phyloP scores from a whole-genome alignment of 2,113 vertebrate species.

The Campylomormyrus numenius region DNA sequence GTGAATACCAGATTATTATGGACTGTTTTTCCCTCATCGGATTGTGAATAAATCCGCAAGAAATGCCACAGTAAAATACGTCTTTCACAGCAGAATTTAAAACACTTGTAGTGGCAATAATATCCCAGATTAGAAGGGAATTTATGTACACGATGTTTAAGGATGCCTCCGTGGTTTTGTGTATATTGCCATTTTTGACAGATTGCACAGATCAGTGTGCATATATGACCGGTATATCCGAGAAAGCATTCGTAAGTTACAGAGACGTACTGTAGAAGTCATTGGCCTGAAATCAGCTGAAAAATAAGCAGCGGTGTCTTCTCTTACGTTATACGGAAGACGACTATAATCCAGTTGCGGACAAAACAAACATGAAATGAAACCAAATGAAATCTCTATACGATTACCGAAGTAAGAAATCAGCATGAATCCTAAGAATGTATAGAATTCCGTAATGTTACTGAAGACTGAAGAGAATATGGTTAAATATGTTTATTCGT shows the following conservation, averaged over 20 bases:
- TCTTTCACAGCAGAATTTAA: neutral
- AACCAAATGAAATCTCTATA: neutral
- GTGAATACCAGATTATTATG: slow-evolving; percentile 1
- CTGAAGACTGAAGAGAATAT: neutral
- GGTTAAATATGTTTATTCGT: neutral
- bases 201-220: neutral
- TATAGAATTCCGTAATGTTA: neutral
- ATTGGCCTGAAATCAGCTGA: neutral
- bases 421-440: neutral
- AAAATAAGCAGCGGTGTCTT: neutral
- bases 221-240: neutral
- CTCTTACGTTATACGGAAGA: neutral
- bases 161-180: neutral
- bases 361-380: neutral
- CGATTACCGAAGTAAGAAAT: neutral
- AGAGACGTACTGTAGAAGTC: neutral
- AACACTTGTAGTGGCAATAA: neutral
- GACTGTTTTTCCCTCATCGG: neutral
- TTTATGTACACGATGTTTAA: neutral
- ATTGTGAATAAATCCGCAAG: neutral
- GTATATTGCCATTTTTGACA: neutral
- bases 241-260: neutral
- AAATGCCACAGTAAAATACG: neutral
- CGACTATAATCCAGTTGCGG: neutral
- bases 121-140: neutral